Evolutionary conservation across 2,888 invertebrate genomes (phyloP).

Genomic region (Melanostoma mellinum): DNA sequence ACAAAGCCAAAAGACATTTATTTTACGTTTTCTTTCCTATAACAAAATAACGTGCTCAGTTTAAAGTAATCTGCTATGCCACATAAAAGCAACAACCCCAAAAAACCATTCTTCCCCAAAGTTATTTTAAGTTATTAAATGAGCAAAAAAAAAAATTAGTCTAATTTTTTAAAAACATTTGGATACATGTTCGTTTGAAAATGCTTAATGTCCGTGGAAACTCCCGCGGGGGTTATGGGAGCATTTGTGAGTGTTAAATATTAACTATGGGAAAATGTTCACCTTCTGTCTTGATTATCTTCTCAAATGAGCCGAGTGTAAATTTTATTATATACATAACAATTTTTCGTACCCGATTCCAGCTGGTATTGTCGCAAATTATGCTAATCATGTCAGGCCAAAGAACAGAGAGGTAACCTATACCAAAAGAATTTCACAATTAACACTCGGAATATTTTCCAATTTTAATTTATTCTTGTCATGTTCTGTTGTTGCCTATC

Average conservation of each 20-base stretch:
- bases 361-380: slow-evolving; percentile 40
- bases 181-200: too few species aligned
- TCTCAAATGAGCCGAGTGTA: neutral
- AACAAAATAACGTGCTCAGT: too few species aligned
- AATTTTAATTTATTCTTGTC: slow-evolving; percentile 42
- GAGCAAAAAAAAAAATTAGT: too few species aligned
- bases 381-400: slow-evolving; percentile 35
- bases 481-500: slow-evolving; percentile 41
- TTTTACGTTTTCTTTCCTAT: too few species aligned
- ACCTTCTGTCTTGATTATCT: neutral
- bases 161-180: too few species aligned
- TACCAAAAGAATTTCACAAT: slow-evolving; percentile 13
- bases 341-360: slow-evolving; percentile 37
- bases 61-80: too few species aligned
- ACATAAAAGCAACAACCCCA: too few species aligned
- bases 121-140: too few species aligned
- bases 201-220: too few species aligned
- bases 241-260: neutral
- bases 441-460: slow-evolving; percentile 33
- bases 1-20: too few species aligned
- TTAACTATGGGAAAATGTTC: neutral
- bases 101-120: too few species aligned
- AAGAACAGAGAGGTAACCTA: neutral
- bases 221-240: neutral
- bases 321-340: slow-evolving; percentile 24